phyloP scores from a whole-genome alignment of 2,113 vertebrate genomes.

The Poeciliopsis occidentalis region DNA sequence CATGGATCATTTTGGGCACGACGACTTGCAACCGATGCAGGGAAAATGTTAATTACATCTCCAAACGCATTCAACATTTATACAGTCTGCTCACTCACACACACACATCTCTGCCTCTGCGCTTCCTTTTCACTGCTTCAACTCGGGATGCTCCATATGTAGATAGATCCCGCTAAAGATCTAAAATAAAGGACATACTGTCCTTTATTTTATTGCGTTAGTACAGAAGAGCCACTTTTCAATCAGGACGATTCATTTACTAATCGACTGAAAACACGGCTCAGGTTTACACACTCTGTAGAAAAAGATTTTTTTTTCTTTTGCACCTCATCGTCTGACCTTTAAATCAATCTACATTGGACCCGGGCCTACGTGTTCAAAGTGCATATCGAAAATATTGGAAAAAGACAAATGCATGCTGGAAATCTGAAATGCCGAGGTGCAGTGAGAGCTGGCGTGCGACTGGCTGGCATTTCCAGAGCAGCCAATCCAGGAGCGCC shows the following conservation, averaged over 20 bases:
- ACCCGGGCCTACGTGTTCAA: too few species aligned
- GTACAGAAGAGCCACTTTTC: not conserved
- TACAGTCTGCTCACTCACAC: not conserved
- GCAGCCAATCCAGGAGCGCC: too few species aligned
- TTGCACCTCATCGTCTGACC: not conserved
- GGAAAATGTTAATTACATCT: constrained; percentile 66
- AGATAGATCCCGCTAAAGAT: not conserved
- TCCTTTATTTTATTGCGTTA: constrained; percentile 5
- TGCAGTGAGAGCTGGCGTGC: too few species aligned
- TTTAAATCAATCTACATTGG: not conserved
- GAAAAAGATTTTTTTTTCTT: too few species aligned
- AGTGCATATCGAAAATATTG: too few species aligned
- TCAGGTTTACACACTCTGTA: not conserved
- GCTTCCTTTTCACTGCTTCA: constrained; percentile 23
- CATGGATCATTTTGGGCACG: constrained; percentile 50
- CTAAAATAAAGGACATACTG: constrained; percentile 10
- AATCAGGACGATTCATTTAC: not conserved
- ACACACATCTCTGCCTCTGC: not conserved
- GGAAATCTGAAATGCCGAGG: too few species aligned
- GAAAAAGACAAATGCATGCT: too few species aligned
- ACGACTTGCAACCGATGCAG: constrained; percentile 45
- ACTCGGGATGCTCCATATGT: constrained; percentile 12
- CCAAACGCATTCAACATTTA: constrained; percentile 43
- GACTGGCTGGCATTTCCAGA: too few species aligned
- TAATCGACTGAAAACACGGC: not conserved